Base-by-base conservation (phyloP, 2,113 vertebrate species). In the Ailuropoda melanoleuca region DNA sequence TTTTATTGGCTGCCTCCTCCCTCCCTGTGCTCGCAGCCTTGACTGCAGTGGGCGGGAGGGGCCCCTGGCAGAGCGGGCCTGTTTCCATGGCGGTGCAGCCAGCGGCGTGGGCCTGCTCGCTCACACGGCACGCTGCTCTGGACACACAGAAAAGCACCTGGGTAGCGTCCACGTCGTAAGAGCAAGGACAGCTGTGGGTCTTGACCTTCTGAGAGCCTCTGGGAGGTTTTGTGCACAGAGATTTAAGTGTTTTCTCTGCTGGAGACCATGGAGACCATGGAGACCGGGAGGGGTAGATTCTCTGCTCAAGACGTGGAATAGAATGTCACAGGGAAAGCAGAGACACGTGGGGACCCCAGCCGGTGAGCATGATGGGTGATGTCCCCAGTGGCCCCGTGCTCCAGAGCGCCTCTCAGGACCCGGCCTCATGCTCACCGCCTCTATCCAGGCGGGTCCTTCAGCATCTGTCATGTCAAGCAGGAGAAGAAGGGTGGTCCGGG, bases 301-400 rank as follows among this genome's bases (percentile, higher is more conserved):
- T 83, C 78, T 58, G 1, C 34, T 68, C 18, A 0, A 37, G 80
- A 46, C 8, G 8, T 15, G 31, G 60, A 26, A 39, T 0, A 23
- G 53, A 37, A 3, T 1, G 3, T 8, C 1, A 3, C 7, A 1
- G 13, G 3, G 29, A 56, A 18, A 55, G 60, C 3, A 18, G 78
- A 26, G 46, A 70, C 8, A 0, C 5, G 2, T 39, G 15, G 80
- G 43, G 21, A 43, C 19, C 13, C 11, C 1, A 10, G 23, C 31
- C 0, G 3, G 12, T 3, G 0, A n/a, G 17, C 2, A 3, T 31
- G 75, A 21, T 12, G 11, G 0, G 8, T 2, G 39, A 31, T 0
- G 3, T 26, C 48, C 58, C 74, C 1, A 9, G 0, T 3, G 3
- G 64, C 39, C 31, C 37, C 0, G 17, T 0, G 46, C 15, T 0